phyloP scores from a whole-genome alignment of 2,797 vertebrate genomes.

The Sebastes minor region DNA sequence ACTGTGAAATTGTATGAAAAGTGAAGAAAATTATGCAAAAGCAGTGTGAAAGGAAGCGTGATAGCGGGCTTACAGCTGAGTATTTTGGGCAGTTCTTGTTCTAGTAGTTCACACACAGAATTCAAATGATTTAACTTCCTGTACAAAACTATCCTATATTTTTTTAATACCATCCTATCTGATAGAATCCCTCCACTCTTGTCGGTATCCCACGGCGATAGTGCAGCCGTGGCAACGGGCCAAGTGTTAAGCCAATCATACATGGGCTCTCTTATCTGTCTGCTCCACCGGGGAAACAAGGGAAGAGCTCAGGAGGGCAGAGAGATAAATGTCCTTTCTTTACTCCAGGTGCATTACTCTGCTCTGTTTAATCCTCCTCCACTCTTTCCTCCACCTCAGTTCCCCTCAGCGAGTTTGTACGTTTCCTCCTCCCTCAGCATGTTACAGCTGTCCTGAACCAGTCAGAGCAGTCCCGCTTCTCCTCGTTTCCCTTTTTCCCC shows the following conservation, averaged over 20 bases:
- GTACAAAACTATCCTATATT: constrained; percentile 55
- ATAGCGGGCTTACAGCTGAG: constrained; percentile 18
- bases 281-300: constrained; percentile 68
- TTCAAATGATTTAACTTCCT: constrained; percentile 51
- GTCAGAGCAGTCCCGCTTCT: background rate
- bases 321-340: constrained; percentile 70
- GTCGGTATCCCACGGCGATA: constrained; percentile 48
- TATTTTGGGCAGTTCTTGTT: constrained; percentile 7
- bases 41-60: background rate
- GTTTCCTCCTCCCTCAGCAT: constrained; percentile 11
- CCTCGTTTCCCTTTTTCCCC: constrained; percentile 1
- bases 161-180: constrained; percentile 56
- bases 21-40: constrained; percentile 34
- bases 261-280: constrained; percentile 64
- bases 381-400: constrained; percentile 37
- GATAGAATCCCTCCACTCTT: constrained; percentile 55
- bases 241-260: constrained; percentile 72
- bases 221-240: constrained; percentile 51
- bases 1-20: constrained; percentile 18
- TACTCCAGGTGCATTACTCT: constrained; percentile 57
- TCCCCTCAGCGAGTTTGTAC: constrained; percentile 17
- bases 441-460: constrained; percentile 32
- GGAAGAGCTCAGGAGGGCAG: constrained; percentile 55
- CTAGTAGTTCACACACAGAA: constrained; percentile 11
- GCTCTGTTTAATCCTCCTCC: constrained; percentile 56